Conservation (phyloP, 1,140 invertebrate genomes). For the Trichonephila clavipes region DNA sequence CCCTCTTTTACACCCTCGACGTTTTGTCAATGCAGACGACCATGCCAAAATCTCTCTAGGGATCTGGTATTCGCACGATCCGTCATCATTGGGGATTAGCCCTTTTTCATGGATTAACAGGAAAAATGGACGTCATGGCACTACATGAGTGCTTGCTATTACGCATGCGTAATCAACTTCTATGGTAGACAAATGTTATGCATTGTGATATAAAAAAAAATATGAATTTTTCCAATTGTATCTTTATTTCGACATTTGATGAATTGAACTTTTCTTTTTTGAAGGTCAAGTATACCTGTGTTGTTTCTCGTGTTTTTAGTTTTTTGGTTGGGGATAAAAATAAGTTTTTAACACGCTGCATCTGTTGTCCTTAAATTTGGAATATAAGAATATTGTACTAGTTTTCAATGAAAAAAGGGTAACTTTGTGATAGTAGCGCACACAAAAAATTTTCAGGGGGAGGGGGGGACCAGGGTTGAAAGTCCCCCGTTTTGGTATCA, state of each 20-base stretch:
- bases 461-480: too few relatives aligned
- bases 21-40: constrained; percentile 30
- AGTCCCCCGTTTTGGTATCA: too few relatives aligned
- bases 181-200: neutral
- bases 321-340: neutral
- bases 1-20: neutral
- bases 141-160: neutral
- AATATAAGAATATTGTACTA: too few relatives aligned
- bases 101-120: constrained; percentile 63
- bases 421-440: too few relatives aligned
- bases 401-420: too few relatives aligned
- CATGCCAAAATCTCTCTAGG: constrained; percentile 11
- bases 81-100: constrained; percentile 49
- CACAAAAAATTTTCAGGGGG: too few relatives aligned
- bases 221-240: neutral
- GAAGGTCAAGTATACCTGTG: neutral
- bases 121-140: constrained; percentile 45
- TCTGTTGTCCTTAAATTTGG: neutral
- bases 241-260: neutral
- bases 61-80: constrained; percentile 61
- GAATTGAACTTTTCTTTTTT: neutral
- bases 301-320: neutral
- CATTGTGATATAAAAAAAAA: neutral
- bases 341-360: neutral
- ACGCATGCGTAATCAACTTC: constrained; percentile 39